These are phyloP conservation scores for Sebastes minor DNA, from an alignment of 2,797 vertebrate species.

Conservation along the genomic window DNA sequence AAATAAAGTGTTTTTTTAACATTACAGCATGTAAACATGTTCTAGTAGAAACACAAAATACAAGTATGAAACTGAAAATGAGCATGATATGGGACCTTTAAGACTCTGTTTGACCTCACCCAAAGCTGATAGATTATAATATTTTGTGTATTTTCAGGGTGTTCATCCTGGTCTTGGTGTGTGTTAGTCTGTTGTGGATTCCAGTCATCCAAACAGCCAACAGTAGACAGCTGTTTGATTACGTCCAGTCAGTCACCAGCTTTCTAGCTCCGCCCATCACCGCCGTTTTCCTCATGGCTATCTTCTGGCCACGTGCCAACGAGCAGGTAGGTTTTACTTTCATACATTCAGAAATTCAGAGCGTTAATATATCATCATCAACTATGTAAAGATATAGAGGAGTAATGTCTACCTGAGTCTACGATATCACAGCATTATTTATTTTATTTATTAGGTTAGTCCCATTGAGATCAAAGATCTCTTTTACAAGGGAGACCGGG, in stretches of 20 bases:
- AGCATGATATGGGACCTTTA: no score
- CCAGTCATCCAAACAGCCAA: conserved; percentile 93
- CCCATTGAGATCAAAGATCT: no score
- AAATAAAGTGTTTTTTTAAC: no score
- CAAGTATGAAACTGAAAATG: no score
- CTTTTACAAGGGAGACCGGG: no score
- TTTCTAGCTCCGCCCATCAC: conserved; percentile 93
- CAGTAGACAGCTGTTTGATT: conserved; percentile 94
- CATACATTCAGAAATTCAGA: not conserved
- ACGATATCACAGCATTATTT: no score
- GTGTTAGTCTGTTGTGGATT: conserved; percentile 93
- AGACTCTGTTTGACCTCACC: not conserved
- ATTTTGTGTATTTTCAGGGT: conserved; percentile 77
- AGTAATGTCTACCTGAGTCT: no score
- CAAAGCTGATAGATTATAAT: not conserved
- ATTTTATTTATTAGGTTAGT: no score
- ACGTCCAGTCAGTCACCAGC: conserved; percentile 93
- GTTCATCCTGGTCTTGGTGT: conserved; percentile 88
- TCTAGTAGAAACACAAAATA: no score
- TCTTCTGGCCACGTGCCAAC: conserved; percentile 93
- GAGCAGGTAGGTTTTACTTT: conserved; percentile 84
- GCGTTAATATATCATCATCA: not conserved
- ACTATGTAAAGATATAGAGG: no score
- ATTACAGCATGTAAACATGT: no score
- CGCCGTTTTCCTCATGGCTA: conserved; percentile 91